Evolutionary conservation across 2,888 invertebrate species (phyloP), one percentile per base, ranked within the genome.

Genomic region (Scaptomyza parva): DNA sequence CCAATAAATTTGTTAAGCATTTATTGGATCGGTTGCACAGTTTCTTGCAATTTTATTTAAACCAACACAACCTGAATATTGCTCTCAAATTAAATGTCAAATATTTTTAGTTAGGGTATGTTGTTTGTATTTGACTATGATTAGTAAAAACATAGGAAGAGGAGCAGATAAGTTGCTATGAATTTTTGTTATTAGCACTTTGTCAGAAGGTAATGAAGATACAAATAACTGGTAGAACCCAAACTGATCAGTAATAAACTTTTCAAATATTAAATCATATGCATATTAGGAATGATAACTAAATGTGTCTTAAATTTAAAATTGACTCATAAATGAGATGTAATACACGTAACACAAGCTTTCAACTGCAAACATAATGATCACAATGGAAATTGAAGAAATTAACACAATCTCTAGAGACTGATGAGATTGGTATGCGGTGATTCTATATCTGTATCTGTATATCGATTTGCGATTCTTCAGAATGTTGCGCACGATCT

Each of bases 401-500:
- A 50, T 40, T 30, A 54, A 33, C 26, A 40, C 35, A 20, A 41
- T 18, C 55, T 14, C 7, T 26, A 33, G 17, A 52, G 22, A 28
- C 17, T 37, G 35, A 35, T 43, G 11, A 17, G 9, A 9, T 24
- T 41, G 39, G 30, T 41, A 17, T 41, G 12, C 12, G 35, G 12
- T n/a, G 9, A 14, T 35, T 24, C 7, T 26, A 33, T n/a, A 26
- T 18, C 6, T 53, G 59, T 12, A 45, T 20, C 11, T 54, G 59
- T 12, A 45, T 26, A 8, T 37, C 30, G 22, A 48, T 48, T 59
- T 55, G 47, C 47, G 45, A 8, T 57, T 48, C 52, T 18, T 40
- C 17, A 48, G 33, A 68, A 28, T n/a, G 26, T 17, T 30, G n/a
- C 9, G 44, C 44, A 53, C 48, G 59, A 30, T 50, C 35, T 50